Conservation (phyloP, 2,113 vertebrate genomes). For the Tachysurus fulvidraco region DNA sequence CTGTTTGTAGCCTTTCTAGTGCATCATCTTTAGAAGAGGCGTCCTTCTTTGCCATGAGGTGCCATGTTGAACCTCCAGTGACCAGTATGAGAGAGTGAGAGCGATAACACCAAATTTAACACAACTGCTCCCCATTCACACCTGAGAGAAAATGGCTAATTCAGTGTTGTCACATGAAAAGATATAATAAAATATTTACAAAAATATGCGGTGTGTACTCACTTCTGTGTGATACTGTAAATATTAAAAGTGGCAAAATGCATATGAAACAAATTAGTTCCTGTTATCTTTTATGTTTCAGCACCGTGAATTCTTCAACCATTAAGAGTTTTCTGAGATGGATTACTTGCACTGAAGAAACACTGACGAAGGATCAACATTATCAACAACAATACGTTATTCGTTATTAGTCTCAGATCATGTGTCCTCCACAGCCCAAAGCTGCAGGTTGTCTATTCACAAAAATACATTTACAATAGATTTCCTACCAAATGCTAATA, state of each 20-base stretch:
- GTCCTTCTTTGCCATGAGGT: no score
- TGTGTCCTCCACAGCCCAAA: neutral
- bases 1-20: no score
- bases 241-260: neutral
- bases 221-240: no score
- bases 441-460: neutral
- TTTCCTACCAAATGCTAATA: neutral
- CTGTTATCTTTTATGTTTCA: neutral
- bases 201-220: no score
- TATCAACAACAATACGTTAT: neutral
- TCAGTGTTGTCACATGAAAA: no score
- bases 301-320: neutral
- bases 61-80: no score
- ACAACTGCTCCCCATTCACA: no score
- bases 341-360: neutral
- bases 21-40: no score
- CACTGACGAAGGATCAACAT: neutral
- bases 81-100: no score
- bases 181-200: no score
- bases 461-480: neutral
- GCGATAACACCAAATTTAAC: no score
- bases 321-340: neutral
- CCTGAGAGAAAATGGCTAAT: no score
- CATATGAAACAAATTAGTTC: neutral
- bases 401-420: neutral